A percentile compares a stretch with the other conserved stretches of the same genome.
These are phyloP conservation scores for Lerema accius DNA, from an alignment of 1,140 invertebrate species.

Conservation along the genomic window DNA sequence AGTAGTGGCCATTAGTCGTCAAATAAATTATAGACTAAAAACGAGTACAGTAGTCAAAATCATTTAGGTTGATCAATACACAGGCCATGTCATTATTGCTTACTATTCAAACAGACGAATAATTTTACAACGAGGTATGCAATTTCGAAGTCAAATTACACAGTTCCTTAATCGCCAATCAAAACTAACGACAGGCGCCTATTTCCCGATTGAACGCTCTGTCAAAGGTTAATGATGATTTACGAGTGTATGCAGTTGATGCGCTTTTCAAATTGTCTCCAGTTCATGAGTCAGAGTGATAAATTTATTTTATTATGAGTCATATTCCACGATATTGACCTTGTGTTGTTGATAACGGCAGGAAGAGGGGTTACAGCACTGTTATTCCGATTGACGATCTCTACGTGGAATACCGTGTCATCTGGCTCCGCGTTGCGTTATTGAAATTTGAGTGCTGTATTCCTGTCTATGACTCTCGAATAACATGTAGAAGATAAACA, in stretches of 20 bases:
- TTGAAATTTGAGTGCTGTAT: constrained; percentile 7
- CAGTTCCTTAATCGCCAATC: neutral
- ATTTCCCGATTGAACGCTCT: constrained; percentile 10
- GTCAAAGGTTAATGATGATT: constrained; percentile 30
- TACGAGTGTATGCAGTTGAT: constrained; percentile 17
- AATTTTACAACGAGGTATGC: no score
- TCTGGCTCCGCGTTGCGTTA: neutral
- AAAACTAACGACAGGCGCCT: neutral
- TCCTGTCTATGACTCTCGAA: constrained; percentile 7
- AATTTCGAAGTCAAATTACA: neutral
- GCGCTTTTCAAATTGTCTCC: constrained; percentile 30
- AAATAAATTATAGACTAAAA: no score
- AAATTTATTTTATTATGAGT: constrained; percentile 46
- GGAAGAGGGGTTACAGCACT: constrained; percentile 41
- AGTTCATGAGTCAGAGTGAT: constrained; percentile 38
- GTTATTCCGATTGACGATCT: constrained; percentile 11
- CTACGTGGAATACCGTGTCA: constrained; percentile 20
- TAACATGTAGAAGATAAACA: neutral
- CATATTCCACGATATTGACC: constrained; percentile 47
- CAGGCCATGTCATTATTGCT: no score
- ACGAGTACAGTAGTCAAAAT: no score
- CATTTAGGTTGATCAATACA: no score
- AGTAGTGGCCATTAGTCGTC: no score
- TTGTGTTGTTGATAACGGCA: constrained; percentile 46
- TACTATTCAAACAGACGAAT: no score